phyloP scores from a whole-genome alignment of 2,888 invertebrate species.

The Drosophila suboccidentalis region DNA sequence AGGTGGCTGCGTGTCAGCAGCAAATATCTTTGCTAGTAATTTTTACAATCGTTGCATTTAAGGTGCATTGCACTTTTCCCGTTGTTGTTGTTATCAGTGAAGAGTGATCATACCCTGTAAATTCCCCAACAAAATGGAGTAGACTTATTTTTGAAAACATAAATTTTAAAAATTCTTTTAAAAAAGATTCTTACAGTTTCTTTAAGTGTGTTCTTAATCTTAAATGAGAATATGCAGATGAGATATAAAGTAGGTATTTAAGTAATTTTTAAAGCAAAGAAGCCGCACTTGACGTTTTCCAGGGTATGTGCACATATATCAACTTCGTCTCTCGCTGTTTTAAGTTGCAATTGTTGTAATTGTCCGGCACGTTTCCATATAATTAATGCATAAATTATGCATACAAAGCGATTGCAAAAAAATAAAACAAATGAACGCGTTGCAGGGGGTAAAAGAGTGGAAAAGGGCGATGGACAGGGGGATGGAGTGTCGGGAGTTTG shows the following conservation, averaged over 20 bases:
- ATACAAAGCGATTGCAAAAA: slow-evolving; percentile 60
- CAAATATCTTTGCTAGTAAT: slow-evolving; percentile 60
- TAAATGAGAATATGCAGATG: background rate
- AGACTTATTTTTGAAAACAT: background rate
- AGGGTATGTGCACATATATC: background rate
- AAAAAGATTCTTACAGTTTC: too few relatives aligned
- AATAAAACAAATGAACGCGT: slow-evolving; percentile 14
- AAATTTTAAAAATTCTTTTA: too few relatives aligned
- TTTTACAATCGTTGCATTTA: slow-evolving; percentile 57
- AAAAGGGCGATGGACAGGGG: background rate
- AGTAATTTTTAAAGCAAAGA: background rate
- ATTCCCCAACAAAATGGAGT: too few relatives aligned
- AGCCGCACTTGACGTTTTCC: background rate
- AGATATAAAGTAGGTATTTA: background rate
- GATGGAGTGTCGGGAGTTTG: background rate
- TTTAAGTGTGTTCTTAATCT: background rate
- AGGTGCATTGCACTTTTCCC: slow-evolving; percentile 57
- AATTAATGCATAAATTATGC: slow-evolving; percentile 76
- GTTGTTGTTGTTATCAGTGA: slow-evolving; percentile 26
- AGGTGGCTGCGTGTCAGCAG: slow-evolving; percentile 46
- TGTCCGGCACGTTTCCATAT: slow-evolving; percentile 49
- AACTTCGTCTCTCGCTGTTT: background rate
- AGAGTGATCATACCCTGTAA: slow-evolving; percentile 23
- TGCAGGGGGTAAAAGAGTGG: background rate
- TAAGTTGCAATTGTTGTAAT: slow-evolving; percentile 20